Percentiles rank a stretch among this genome's conserved stretches.
These are phyloP conservation scores for Strix uralensis DNA, from an alignment of 2,113 vertebrate genomes.

Conservation along the genomic window DNA sequence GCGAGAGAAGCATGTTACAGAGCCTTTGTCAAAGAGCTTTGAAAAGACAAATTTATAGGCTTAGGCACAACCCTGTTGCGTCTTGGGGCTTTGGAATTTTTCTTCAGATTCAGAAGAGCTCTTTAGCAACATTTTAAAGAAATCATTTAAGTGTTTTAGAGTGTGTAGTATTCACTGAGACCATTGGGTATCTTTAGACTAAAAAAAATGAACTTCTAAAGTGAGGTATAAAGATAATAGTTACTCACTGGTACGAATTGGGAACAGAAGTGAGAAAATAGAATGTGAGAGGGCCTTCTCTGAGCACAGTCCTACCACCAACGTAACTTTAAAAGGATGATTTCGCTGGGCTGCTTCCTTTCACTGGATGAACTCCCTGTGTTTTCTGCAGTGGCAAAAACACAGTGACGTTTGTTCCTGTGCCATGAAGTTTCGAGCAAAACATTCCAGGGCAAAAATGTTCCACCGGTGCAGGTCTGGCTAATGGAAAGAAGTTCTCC, in stretches of 20 bases:
- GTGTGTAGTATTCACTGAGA: not conserved
- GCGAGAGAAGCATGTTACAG: not conserved
- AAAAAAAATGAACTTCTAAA: not conserved
- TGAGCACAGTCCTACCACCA: too few species aligned
- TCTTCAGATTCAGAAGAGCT: not conserved
- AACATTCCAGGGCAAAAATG: not conserved
- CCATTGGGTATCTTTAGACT: not conserved
- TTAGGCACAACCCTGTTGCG: fast-evolving
- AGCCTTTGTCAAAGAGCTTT: not conserved
- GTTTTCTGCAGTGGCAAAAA: not conserved
- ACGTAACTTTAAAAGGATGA: not conserved
- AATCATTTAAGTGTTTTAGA: not conserved
- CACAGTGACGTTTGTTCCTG: not conserved
- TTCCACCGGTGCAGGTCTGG: not conserved
- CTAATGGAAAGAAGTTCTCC: not conserved
- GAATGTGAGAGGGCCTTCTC: not conserved
- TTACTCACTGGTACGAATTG: too few species aligned
- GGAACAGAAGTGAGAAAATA: not conserved
- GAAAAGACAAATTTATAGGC: not conserved
- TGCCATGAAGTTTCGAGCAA: not conserved
- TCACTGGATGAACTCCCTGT: not conserved
- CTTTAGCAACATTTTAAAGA: not conserved
- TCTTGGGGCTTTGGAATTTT: not conserved
- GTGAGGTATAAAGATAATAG: not conserved
- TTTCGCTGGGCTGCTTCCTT: not conserved